phyloP scores from a whole-genome alignment of 2,797 vertebrate genomes.

The Gambusia yucatana region DNA sequence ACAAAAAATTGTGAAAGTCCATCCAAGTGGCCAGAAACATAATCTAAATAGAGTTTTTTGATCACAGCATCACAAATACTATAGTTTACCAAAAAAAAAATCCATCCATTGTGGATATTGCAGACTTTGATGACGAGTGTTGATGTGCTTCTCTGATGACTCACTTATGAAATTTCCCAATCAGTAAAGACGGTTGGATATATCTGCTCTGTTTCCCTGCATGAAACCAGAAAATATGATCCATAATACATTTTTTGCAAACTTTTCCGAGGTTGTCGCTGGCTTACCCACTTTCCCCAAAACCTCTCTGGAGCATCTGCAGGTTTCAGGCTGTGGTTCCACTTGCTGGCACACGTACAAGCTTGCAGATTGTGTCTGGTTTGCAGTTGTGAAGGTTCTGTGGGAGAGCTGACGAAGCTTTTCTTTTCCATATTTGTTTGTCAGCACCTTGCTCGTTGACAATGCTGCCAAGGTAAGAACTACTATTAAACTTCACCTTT shows the following conservation, averaged over 20 bases:
- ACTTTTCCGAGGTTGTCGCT: not conserved
- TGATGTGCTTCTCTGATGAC: not conserved
- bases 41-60: not conserved
- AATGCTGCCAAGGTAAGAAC: constrained; percentile 6
- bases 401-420: not conserved
- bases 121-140: not conserved
- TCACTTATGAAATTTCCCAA: not conserved
- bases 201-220: not conserved
- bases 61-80: not conserved
- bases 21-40: not conserved
- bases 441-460: constrained; percentile 9
- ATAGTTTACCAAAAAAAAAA: too few species aligned
- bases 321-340: not conserved
- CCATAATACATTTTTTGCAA: not conserved
- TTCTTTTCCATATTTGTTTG: constrained; percentile 2
- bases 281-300: too few species aligned
- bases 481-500: not conserved
- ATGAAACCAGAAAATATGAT: not conserved
- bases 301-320: not conserved
- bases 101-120: too few species aligned
- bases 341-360: not conserved
- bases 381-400: not conserved
- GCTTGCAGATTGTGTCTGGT: constrained; percentile 1
- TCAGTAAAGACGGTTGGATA: not conserved
- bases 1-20: too few species aligned